Percentiles rank a stretch among this genome's conserved stretches.
Evolutionary conservation across 2,888 invertebrate species (phyloP).

Genomic region (Ochropleura plecta): DNA sequence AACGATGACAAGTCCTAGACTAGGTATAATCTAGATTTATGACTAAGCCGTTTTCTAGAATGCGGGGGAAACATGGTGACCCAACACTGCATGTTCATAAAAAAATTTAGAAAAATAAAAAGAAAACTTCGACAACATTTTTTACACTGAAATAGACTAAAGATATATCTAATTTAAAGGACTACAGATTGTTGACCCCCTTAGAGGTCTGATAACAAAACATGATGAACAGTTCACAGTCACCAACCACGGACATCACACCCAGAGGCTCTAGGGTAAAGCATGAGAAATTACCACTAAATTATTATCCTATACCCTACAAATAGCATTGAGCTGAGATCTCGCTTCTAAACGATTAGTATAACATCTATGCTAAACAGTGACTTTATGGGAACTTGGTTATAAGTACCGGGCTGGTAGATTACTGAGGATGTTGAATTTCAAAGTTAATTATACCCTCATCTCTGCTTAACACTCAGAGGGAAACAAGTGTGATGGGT

Average conservation of each 20-base stretch:
- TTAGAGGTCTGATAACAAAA: background rate
- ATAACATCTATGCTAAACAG: constrained; percentile 80
- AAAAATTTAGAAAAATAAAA: background rate
- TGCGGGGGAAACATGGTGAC: too few species aligned
- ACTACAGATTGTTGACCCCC: background rate
- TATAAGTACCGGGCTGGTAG: constrained; percentile 58
- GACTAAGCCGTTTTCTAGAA: background rate
- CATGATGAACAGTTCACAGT: background rate
- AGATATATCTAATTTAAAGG: background rate
- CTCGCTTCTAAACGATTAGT: constrained; percentile 79
- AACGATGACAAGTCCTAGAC: too few species aligned
- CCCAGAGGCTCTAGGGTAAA: constrained; percentile 84
- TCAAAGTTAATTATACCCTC: background rate
- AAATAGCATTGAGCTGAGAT: constrained; percentile 90
- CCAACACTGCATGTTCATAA: background rate
- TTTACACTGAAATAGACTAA: background rate
- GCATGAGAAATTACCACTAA: constrained; percentile 85
- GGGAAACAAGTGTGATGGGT: background rate
- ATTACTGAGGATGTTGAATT: constrained; percentile 1
- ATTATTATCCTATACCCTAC: constrained; percentile 85
- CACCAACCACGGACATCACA: constrained; percentile 62
- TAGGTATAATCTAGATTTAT: background rate
- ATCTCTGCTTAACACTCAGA: background rate
- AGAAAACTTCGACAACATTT: too few species aligned
- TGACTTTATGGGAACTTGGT: constrained; percentile 62